Evolutionary conservation across 2,113 vertebrate species (phyloP).

Genomic region (Aldabrachelys gigantea): DNA sequence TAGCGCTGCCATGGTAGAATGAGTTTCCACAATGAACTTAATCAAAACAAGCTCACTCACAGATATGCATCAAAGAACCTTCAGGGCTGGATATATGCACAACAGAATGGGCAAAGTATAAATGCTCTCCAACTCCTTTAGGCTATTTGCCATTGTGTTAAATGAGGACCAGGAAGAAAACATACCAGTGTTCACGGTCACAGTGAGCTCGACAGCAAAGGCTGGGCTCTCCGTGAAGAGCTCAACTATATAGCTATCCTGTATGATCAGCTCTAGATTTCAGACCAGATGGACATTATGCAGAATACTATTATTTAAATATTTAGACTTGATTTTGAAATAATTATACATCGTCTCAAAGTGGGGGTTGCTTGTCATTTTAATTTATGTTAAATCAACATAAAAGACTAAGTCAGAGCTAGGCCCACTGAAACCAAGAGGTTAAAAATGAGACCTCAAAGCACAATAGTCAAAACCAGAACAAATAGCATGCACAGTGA

Average conservation of each 20-base stretch:
- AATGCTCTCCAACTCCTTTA: background rate
- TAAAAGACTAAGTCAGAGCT: background rate
- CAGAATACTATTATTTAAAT: background rate
- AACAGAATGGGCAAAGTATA: background rate
- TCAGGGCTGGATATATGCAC: background rate
- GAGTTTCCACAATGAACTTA: background rate
- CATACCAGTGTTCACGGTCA: background rate
- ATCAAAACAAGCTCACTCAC: background rate
- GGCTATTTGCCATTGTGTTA: background rate
- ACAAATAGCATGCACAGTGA: background rate
- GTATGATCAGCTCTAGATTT: background rate
- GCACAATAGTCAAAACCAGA: background rate
- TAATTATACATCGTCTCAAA: slow-evolving; percentile 22
- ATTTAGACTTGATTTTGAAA: background rate
- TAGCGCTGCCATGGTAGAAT: background rate
- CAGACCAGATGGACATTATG: background rate
- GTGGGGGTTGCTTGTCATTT: slow-evolving; percentile 17
- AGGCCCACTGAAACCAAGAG: background rate
- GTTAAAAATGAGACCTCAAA: background rate
- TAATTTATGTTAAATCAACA: slow-evolving; percentile 8
- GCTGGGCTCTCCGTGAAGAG: background rate
- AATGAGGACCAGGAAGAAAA: background rate
- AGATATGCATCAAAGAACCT: background rate
- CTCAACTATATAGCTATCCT: background rate
- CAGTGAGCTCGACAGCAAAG: background rate